Conservation (phyloP, 2,888 invertebrate species). For the Saturnia japonica region DNA sequence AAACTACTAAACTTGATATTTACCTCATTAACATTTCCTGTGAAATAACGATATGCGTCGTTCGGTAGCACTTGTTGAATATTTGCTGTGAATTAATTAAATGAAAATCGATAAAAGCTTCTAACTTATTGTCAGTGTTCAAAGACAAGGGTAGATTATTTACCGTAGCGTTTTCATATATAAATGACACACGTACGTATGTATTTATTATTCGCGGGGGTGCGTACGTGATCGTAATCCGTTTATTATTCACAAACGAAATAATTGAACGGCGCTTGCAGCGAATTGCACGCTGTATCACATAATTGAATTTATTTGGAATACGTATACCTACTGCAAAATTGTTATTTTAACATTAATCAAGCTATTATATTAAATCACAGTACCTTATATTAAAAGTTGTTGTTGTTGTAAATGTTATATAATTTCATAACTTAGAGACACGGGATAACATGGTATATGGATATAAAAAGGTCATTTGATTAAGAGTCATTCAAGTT, state of each 20-base stretch:
- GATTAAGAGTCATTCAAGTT: too few species aligned
- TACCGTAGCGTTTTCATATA: background rate
- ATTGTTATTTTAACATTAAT: constrained; percentile 25
- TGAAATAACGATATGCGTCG: constrained; percentile 7
- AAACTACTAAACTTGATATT: constrained; percentile 11
- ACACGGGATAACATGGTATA: too few species aligned
- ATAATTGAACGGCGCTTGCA: constrained; percentile 35
- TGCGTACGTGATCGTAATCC: constrained; percentile 42
- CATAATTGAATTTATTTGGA: constrained; percentile 25
- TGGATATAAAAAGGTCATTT: too few species aligned
- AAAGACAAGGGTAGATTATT: background rate
- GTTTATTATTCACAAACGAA: constrained; percentile 47
- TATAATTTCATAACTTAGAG: too few species aligned
- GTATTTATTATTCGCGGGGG: constrained; percentile 40
- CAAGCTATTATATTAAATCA: background rate
- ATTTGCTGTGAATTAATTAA: constrained; percentile 12
- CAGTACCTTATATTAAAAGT: background rate
- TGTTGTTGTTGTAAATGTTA: background rate
- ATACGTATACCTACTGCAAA: constrained; percentile 36
- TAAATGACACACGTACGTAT: constrained; percentile 24
- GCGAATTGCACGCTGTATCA: constrained; percentile 28
- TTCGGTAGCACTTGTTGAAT: constrained; percentile 7
- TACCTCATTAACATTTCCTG: constrained; percentile 14
- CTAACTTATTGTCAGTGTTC: background rate
- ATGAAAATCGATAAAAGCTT: constrained; percentile 13